phyloP scores from a whole-genome alignment of 2,888 invertebrate genomes.

The Parnassius orleans region DNA sequence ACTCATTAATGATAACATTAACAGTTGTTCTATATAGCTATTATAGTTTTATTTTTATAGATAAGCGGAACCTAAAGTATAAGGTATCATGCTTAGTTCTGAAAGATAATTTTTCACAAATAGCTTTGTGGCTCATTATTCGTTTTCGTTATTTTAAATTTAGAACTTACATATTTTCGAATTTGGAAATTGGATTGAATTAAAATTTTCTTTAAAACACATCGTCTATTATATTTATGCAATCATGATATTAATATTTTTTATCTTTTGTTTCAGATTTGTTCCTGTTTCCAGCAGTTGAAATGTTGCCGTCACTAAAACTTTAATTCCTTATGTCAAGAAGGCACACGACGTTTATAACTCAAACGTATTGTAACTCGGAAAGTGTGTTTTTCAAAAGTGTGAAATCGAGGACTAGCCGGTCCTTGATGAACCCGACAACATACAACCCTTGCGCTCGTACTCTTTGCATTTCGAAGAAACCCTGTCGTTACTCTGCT shows the following conservation, averaged over 20 bases:
- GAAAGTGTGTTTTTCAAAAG: constrained; percentile 72
- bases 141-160: no score
- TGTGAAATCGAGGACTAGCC: constrained; percentile 76
- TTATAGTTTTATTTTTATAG: no score
- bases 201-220: no score
- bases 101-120: no score
- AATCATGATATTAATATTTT: neutral
- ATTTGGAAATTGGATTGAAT: no score
- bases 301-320: constrained; percentile 69
- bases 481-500: constrained; percentile 75
- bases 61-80: no score
- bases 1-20: constrained; percentile 4
- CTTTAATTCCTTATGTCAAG: constrained; percentile 75
- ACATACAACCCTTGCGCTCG: constrained; percentile 74
- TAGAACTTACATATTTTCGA: no score
- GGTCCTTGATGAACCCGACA: constrained; percentile 80
- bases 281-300: constrained; percentile 45
- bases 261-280: constrained; percentile 66
- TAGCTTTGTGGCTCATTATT: no score
- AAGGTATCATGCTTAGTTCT: no score
- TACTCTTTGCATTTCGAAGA: constrained; percentile 71
- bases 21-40: no score
- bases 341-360: constrained; percentile 54
- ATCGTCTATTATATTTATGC: no score
- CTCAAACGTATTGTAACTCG: constrained; percentile 53